Conservation (phyloP, 2,888 invertebrate species). For the Papilio protenor region DNA sequence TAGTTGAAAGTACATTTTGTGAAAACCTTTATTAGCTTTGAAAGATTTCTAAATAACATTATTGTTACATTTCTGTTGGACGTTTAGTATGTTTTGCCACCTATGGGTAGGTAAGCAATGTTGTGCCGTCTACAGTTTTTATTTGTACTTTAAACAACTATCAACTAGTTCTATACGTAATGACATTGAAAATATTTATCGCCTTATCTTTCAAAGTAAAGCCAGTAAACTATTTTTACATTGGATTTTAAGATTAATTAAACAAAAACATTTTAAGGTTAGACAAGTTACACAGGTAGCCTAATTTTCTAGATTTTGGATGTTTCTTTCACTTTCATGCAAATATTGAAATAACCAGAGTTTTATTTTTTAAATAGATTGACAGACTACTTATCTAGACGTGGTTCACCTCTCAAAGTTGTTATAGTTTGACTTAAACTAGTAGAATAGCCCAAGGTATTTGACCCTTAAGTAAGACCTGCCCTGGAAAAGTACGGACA, state of each 20-base stretch:
- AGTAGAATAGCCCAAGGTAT: neutral
- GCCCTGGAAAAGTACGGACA: neutral
- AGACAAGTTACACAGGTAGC: neutral
- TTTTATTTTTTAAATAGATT: neutral
- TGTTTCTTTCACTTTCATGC: neutral
- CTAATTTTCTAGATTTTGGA: neutral
- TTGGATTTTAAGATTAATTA: neutral
- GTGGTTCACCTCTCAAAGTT: neutral
- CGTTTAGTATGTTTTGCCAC: neutral
- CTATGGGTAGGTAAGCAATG: neutral
- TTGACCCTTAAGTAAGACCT: neutral
- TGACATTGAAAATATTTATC: constrained; percentile 24
- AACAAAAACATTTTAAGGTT: neutral
- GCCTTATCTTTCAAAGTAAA: constrained; percentile 18
- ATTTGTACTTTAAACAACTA: constrained; percentile 17
- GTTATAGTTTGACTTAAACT: neutral
- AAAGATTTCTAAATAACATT: neutral
- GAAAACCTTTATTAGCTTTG: neutral
- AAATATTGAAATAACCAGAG: neutral
- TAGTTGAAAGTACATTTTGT: neutral
- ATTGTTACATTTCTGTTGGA: neutral
- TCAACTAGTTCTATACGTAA: constrained; percentile 1
- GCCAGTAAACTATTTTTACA: constrained; percentile 1
- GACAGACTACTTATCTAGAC: neutral
- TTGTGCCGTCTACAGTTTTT: neutral